Evolutionary conservation across 2,113 vertebrate species (phyloP), one percentile per base, ranked within the genome.

Genomic region (Pteruthius melanotis): DNA sequence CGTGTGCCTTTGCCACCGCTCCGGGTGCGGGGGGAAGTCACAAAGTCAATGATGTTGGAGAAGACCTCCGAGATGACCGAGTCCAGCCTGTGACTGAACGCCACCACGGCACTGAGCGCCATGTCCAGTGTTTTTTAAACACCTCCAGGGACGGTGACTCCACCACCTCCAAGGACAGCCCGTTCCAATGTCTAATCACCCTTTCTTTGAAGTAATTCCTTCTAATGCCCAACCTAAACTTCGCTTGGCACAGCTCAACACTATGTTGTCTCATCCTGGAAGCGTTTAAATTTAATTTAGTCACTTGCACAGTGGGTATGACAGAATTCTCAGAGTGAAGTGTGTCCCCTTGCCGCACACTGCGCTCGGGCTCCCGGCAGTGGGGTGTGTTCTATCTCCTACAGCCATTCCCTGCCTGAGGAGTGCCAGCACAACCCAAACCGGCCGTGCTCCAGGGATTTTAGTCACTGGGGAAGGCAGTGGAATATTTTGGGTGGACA

Each of bases 291-390:
- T 17, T 26, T 14, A 10, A n/a, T 10, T 8, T 5, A 30, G 20
- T n/a, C 5, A 1, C 15, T 82, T 11, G 8, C 40, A 11, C 9
- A 5, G 42, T 2, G 1, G 35, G 1, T 24, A 1, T 5, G 33
- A 4, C n/a, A 14, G n/a, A 31, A 39, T 70, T 47, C 5, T 7
- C 10, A 3, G n/a, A 9, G 21, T 10, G 12, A 75, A 24, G 17
- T 1, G 17, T 6, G 3, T 31, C 13, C 3, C 22, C 15, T 28
- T 19, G 42, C 27, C 8, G 0, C n/a, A 6, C 12, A 2, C 31
- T 12, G 20, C 5, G 0, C 26, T 61, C 3, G 0, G 14, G 63
- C 40, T 59, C 15, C 26, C 17, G 1, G 42, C 24, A 6, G 1
- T 1, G 12, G 13, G 24, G 14, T 3, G 6, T 2, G 6, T 13